Evolutionary conservation across 2,888 invertebrate genomes (phyloP).

Genomic region (Trissonchulus latispiculum): DNA sequence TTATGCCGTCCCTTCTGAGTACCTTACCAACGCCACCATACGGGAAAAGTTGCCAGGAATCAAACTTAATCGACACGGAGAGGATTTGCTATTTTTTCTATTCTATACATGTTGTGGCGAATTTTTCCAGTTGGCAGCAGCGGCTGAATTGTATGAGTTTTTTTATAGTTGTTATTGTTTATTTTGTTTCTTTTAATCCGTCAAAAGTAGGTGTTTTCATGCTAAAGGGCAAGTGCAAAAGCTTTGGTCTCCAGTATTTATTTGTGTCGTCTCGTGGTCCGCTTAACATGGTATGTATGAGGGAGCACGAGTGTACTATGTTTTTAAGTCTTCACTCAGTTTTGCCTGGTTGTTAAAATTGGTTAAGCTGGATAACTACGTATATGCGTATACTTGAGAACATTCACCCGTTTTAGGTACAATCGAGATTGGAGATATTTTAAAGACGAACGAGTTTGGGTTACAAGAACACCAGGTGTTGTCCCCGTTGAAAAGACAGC

Average conservation of each 20-base stretch:
- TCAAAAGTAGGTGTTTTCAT: too few species aligned
- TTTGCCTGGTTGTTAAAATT: too few species aligned
- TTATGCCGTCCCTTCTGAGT: constrained; percentile 56
- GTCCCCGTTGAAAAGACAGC: constrained; percentile 85
- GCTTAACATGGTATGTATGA: too few species aligned
- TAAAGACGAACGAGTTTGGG: constrained; percentile 80
- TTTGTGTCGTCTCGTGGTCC: too few species aligned
- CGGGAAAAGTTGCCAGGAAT: constrained; percentile 67
- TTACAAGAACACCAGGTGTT: constrained; percentile 51
- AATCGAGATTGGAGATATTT: constrained; percentile 99
- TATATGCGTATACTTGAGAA: too few species aligned
- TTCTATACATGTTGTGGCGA: constrained; percentile 99
- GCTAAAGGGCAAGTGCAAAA: too few species aligned
- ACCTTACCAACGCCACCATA: constrained; percentile 91
- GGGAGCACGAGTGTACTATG: too few species aligned
- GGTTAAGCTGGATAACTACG: too few species aligned
- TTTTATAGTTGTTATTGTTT: too few species aligned
- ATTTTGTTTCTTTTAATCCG: too few species aligned
- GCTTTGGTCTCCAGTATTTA: too few species aligned
- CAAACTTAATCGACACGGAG: constrained; percentile 86
- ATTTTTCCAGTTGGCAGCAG: constrained; percentile 91
- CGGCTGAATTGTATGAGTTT: constrained; percentile 91
- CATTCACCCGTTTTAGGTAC: constrained; percentile 65
- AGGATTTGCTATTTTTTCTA: constrained; percentile 96
- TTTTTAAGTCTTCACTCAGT: too few species aligned